Conservation (phyloP, 2,888 invertebrate genomes). For the Artemia sinica region DNA sequence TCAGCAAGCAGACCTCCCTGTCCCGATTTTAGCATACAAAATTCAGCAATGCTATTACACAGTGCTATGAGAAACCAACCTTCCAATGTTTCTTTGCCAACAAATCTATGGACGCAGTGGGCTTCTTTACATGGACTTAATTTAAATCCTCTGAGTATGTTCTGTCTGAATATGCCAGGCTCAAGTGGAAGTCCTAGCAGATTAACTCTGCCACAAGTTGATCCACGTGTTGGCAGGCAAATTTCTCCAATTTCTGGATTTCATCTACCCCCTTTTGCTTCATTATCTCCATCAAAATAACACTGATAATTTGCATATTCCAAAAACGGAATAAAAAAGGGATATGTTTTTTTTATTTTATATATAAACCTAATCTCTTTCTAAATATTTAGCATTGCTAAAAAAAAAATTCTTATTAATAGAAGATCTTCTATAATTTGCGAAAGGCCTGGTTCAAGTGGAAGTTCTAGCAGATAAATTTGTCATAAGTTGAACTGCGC, state of each 20-base stretch:
- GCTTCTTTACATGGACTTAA: conserved; percentile 29
- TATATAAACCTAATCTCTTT: no score
- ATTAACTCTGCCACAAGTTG: neutral
- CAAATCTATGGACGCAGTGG: conserved; percentile 36
- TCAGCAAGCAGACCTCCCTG: conserved; percentile 21
- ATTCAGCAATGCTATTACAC: conserved; percentile 26
- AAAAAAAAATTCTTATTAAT: no score
- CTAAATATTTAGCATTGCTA: no score
- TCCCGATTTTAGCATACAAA: neutral
- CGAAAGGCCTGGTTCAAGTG: no score
- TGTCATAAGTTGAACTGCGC: no score
- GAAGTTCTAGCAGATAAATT: no score
- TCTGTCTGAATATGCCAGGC: conserved; percentile 9
- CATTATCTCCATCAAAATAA: neutral
- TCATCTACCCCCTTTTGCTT: neutral
- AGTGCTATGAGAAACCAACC: conserved; percentile 28
- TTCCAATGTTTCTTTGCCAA: conserved; percentile 30
- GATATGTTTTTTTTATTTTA: no score
- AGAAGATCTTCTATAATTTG: no score
- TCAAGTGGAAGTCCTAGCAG: neutral
- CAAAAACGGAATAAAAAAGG: neutral
- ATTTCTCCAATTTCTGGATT: neutral
- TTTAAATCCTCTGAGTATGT: conserved; percentile 24
- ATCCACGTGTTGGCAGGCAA: neutral
- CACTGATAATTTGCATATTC: conserved; percentile 6